A percentile compares a stretch with the other conserved stretches of the same genome.
phyloP scores from a whole-genome alignment of 1,140 invertebrate species.

The Leptinotarsa defecta region DNA sequence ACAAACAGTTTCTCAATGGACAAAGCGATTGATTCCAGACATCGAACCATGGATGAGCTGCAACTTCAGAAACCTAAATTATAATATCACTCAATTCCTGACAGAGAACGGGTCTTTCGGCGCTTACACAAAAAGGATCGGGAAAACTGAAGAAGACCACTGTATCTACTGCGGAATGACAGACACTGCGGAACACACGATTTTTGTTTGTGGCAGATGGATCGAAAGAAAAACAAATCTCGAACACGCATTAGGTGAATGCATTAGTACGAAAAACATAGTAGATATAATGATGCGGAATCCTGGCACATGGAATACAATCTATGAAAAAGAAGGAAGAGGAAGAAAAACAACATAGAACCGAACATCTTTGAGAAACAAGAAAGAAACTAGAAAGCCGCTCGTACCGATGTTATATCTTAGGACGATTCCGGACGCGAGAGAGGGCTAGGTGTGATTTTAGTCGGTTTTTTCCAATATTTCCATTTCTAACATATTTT shows the following conservation, averaged over 20 bases:
- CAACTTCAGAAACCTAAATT: background rate
- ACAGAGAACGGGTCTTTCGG: constrained; percentile 27
- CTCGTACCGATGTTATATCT: background rate
- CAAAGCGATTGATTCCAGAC: constrained; percentile 30
- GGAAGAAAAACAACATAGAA: background rate
- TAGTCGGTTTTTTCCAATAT: too few relatives aligned
- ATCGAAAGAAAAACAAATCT: background rate
- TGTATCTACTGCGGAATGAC: constrained; percentile 13
- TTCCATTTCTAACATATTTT: too few relatives aligned
- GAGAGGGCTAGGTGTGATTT: background rate
- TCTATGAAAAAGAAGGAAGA: background rate
- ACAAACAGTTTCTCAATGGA: constrained; percentile 19
- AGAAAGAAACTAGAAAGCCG: background rate
- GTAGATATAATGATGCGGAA: constrained; percentile 1
- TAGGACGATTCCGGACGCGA: background rate
- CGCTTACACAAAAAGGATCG: constrained; percentile 14
- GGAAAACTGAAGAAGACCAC: constrained; percentile 13
- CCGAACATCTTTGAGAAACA: background rate
- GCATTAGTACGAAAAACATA: background rate
- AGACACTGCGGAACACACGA: constrained; percentile 20
- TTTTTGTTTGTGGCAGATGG: constrained; percentile 25
- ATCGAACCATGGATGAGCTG: constrained; percentile 7
- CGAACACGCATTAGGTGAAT: background rate
- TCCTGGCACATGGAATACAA: too few relatives aligned
- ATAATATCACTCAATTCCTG: constrained; percentile 27